Conservation (phyloP, 2,113 vertebrate genomes). For the Otis tarda region DNA sequence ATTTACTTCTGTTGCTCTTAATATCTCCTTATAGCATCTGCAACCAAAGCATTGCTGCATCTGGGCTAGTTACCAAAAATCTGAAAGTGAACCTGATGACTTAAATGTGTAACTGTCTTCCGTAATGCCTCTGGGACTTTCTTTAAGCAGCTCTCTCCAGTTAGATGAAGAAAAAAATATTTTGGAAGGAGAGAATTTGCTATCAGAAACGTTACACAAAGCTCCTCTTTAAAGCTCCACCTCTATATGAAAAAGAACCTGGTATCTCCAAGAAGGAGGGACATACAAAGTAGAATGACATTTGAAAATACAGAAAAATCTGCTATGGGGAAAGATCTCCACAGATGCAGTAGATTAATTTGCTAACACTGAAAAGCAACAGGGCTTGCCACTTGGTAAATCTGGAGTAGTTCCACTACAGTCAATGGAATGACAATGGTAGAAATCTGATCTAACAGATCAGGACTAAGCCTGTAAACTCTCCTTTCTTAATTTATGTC, state of each 20-base stretch:
- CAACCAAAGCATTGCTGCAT: not conserved
- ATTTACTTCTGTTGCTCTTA: not conserved
- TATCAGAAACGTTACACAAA: not conserved
- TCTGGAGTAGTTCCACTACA: not conserved
- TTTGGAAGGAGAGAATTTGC: slow-evolving; percentile 7
- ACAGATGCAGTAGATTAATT: not conserved
- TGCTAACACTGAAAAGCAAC: slow-evolving; percentile 11
- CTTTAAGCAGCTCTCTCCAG: not conserved
- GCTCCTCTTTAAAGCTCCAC: slow-evolving; percentile 14
- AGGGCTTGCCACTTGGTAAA: not conserved
- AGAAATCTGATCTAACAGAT: not conserved
- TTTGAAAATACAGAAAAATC: not conserved
- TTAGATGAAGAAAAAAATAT: not conserved
- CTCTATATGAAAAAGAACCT: not conserved
- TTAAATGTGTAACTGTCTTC: not conserved
- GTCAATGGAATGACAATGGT: not conserved
- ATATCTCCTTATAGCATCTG: not conserved
- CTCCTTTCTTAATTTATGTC: slow-evolving; percentile 16
- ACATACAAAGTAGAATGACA: not conserved
- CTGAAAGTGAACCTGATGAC: not conserved
- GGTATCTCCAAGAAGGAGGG: not conserved
- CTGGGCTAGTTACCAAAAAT: not conserved
- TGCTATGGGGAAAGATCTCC: not conserved
- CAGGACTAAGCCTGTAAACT: not conserved
- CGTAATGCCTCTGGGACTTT: not conserved